Base-by-base conservation (phyloP, 1,140 invertebrate genomes). In the Dryas iulia region DNA sequence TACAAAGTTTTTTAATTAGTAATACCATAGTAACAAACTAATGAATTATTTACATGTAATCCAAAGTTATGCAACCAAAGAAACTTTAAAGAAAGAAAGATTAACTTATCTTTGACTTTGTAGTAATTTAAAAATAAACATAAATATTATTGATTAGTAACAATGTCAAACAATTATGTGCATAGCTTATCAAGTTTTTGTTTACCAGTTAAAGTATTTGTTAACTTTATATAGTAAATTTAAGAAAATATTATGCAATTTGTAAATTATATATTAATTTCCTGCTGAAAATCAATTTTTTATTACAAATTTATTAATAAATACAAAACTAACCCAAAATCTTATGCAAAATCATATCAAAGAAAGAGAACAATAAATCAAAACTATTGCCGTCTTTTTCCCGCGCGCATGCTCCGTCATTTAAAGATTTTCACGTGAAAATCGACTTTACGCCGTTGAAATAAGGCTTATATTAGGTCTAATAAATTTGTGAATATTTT, bases 341-440 rank as follows among this genome's bases (percentile, higher is more conserved):
- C n/a, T 18, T 5, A 47, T 18, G 10, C 18, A 59, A 35, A 59
- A 61, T 26, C 10, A 25, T 12, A 23, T 23, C 18, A 53, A 21
- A n/a, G 23, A 56, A n/a, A 56, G 6, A 25, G 11, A 26, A 25
- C 12, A 8, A 3, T n/a, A 26, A 26, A 25, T 56, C 24, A 10
- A 47, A 47, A 21, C 39, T 62, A 33, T 25, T 56, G 62, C 66
- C 59, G 67, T 52, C 58, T 47, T 33, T 47, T 66, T 56, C 62
- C 53, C 30, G 5, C 77, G 83, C 86, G 84, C 86, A 87, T 88
- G 83, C 82, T 79, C 84, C 54, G 52, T 73, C 25, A 23, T 39
- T n/a, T 72, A 66, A 68, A 69, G 61, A 71, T 64, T 78, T 73
- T 57, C 66, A 73, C 79, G 71, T 70, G 57, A 81, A 77, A 78